phyloP scores from a whole-genome alignment of 2,888 invertebrate species.

The Drosophila paracracens region DNA sequence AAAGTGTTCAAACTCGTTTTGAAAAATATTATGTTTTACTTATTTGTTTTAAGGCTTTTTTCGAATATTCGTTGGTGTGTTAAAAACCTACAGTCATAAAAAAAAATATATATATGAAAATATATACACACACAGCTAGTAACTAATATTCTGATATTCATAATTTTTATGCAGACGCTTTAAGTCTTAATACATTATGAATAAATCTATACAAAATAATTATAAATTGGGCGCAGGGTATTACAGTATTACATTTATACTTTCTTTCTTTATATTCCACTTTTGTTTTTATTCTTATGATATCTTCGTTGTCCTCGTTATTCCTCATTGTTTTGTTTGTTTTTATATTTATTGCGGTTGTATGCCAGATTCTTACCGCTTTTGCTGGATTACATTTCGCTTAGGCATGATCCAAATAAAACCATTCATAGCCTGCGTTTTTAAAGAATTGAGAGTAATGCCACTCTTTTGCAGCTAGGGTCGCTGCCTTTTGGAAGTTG shows the following conservation, averaged over 20 bases:
- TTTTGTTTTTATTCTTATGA: constrained; percentile 35
- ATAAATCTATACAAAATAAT: background rate
- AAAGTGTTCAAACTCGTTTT: background rate
- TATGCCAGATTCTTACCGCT: constrained; percentile 33
- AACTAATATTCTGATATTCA: background rate
- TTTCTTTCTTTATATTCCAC: constrained; percentile 18
- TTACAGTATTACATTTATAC: no score
- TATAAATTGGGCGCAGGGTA: background rate
- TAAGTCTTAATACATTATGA: background rate
- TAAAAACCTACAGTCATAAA: background rate
- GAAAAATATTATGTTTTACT: background rate
- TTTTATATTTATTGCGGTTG: constrained; percentile 1
- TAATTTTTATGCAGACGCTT: background rate
- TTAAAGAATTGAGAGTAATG: background rate
- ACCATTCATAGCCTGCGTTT: constrained; percentile 2
- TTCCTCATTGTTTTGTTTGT: constrained; percentile 21
- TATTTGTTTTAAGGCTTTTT: background rate
- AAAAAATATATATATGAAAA: no score
- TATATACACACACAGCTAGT: no score
- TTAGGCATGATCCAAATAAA: constrained; percentile 12
- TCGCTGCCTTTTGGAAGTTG: background rate
- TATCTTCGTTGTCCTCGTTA: constrained; percentile 16
- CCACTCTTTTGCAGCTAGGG: constrained; percentile 8
- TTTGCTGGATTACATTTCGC: constrained; percentile 28
- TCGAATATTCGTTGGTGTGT: background rate